Conservation (phyloP, 92 coral and sea anemone species). For the Phenganax stokvisi region DNA sequence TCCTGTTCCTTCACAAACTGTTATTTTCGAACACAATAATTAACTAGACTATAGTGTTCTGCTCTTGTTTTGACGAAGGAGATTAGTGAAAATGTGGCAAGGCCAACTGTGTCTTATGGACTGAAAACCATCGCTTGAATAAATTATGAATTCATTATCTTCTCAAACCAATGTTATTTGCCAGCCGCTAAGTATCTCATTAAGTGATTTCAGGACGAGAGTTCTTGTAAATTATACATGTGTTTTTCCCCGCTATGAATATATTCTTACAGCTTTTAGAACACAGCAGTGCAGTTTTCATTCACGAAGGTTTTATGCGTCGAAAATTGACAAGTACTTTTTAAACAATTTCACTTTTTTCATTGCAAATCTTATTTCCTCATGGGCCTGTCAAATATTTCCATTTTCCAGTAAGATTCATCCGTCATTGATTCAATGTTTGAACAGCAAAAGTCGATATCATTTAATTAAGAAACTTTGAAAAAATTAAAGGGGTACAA, state of each 20-base stretch:
- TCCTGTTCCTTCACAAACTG: background rate
- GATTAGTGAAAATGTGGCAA: background rate
- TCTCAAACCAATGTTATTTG: background rate
- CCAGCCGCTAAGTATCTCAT: constrained; percentile 8
- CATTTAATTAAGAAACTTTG: too few species aligned
- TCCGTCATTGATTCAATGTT: too few species aligned
- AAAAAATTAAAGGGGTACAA: too few species aligned
- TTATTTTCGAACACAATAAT: background rate
- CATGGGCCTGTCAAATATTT: too few species aligned
- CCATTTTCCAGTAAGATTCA: too few species aligned
- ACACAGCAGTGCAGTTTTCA: too few species aligned
- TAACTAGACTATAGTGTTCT: background rate
- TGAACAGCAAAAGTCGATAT: too few species aligned
- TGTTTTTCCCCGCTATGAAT: background rate
- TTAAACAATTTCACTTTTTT: too few species aligned
- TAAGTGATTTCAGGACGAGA: constrained; percentile 12
- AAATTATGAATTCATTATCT: constrained; percentile 30
- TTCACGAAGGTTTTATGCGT: too few species aligned
- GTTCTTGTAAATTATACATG: constrained; percentile 23
- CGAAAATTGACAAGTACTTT: too few species aligned
- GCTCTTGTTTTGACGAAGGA: background rate
- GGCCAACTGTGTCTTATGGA: background rate
- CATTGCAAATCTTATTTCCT: too few species aligned
- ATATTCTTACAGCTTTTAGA: too few species aligned
- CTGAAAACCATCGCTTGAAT: background rate